A percentile compares a stretch with the other conserved stretches of the same genome.
Conservation (phyloP, 2,888 invertebrate genomes). For the Orchestes rusci region DNA sequence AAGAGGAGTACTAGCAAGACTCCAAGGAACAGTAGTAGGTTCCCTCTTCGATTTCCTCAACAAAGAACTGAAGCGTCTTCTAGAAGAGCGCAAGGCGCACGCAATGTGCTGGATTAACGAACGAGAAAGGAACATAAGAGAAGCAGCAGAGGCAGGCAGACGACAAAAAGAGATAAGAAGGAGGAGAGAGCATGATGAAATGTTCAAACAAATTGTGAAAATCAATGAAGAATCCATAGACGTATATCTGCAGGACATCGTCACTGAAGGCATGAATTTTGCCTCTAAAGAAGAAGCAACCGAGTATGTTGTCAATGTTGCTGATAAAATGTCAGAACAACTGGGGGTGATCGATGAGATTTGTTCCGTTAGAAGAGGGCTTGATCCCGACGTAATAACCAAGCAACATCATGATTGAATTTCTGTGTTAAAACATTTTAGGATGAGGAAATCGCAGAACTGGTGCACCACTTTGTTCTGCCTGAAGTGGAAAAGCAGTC, state of each 20-base stretch:
- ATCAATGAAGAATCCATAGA: slow-evolving; percentile 56
- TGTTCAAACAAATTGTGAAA: slow-evolving; percentile 54
- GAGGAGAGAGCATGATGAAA: slow-evolving; percentile 68
- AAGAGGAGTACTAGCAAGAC: slow-evolving; percentile 53
- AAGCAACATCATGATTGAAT: not conserved
- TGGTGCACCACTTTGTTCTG: slow-evolving; percentile 54
- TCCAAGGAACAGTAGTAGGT: slow-evolving; percentile 67
- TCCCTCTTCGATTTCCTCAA: slow-evolving; percentile 67
- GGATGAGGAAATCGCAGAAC: slow-evolving; percentile 51
- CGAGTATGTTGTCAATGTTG: slow-evolving; percentile 48
- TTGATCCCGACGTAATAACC: slow-evolving; percentile 13
- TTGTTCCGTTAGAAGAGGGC: slow-evolving; percentile 12
- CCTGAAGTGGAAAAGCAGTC: slow-evolving; percentile 48
- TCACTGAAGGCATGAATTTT: slow-evolving; percentile 53
- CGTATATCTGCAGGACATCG: slow-evolving; percentile 55
- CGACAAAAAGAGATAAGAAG: slow-evolving; percentile 68
- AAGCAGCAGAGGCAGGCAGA: slow-evolving; percentile 73
- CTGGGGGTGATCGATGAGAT: slow-evolving; percentile 36
- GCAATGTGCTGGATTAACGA: slow-evolving; percentile 73
- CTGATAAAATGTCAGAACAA: slow-evolving; percentile 51
- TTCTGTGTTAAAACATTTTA: slow-evolving; percentile 29
- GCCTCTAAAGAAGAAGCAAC: slow-evolving; percentile 51
- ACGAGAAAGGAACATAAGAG: slow-evolving; percentile 64
- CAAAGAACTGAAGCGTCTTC: slow-evolving; percentile 68
- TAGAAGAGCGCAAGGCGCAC: slow-evolving; percentile 72